Conservation (phyloP, 2,888 invertebrate genomes). For the Eupithecia subumbrata region DNA sequence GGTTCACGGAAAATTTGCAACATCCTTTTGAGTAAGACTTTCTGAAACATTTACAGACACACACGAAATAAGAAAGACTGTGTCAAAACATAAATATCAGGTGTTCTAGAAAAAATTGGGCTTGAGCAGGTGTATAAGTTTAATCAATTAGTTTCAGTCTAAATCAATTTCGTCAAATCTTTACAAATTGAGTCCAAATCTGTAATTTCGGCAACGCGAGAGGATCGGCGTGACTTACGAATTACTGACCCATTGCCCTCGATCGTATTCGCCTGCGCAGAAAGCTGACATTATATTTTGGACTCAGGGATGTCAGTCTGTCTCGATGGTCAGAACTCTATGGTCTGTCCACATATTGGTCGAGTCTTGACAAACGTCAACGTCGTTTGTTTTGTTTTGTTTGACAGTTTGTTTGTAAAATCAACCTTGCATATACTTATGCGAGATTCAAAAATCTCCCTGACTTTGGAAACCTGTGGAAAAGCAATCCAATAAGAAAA, state of each 20-base stretch:
- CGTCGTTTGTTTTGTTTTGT: neutral
- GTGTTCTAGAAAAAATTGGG: neutral
- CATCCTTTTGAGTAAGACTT: neutral
- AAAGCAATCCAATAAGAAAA: neutral
- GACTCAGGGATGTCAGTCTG: neutral
- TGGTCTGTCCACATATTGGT: neutral
- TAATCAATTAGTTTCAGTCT: constrained; percentile 23
- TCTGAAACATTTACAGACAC: neutral
- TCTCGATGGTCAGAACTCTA: neutral
- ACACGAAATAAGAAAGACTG: neutral
- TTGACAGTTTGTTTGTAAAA: neutral
- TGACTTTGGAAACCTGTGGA: neutral
- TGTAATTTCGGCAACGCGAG: constrained; percentile 6
- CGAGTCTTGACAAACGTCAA: no score
- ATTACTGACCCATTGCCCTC: constrained; percentile 31
- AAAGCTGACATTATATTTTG: constrained; percentile 8
- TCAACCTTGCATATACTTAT: neutral
- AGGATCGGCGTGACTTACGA: constrained; percentile 23
- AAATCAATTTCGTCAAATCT: constrained; percentile 18
- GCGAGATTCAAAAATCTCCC: neutral
- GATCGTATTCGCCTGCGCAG: constrained; percentile 8
- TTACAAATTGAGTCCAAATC: constrained; percentile 2
- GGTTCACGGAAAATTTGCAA: neutral
- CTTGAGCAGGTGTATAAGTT: neutral
- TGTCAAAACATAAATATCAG: neutral